Evolutionary conservation across 2,888 invertebrate genomes (phyloP).

Genomic region (Anthophora plumipes): DNA sequence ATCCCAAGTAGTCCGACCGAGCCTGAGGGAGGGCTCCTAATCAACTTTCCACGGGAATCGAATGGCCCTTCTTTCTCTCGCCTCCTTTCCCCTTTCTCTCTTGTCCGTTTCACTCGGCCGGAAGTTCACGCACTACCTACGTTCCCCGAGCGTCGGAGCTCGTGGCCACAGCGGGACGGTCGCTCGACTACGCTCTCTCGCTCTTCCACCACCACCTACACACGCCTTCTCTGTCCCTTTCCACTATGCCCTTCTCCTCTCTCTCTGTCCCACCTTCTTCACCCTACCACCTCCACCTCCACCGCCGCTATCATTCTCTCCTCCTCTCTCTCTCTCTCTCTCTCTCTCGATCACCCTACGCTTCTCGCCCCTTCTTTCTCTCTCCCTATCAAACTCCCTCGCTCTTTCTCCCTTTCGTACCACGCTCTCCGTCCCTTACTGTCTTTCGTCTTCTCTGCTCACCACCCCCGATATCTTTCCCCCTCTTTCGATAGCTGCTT

Average conservation of each 20-base stretch:
- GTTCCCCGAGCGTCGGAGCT: conserved; percentile 80
- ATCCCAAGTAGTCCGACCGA: conserved; percentile 24
- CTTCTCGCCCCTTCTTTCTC: conserved; percentile 7
- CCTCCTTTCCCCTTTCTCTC: conserved; percentile 55
- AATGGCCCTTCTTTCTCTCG: conserved; percentile 9
- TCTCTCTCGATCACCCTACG: neutral
- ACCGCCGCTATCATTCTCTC: conserved; percentile 22
- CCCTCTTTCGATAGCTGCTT: neutral
- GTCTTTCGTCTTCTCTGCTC: neutral
- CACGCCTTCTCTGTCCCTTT: conserved; percentile 34
- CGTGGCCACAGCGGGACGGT: conserved; percentile 84
- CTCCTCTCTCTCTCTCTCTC: conserved; percentile 23
- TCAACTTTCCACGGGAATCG: conserved; percentile 23
- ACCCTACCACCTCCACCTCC: conserved; percentile 16
- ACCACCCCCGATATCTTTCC: neutral
- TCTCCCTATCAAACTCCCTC: no score
- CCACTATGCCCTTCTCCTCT: conserved; percentile 10
- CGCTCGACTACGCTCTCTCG: conserved; percentile 83
- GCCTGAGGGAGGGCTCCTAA: conserved; percentile 41
- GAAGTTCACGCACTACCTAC: conserved; percentile 82
- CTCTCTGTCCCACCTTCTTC: conserved; percentile 30
- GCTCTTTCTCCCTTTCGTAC: conserved; percentile 8
- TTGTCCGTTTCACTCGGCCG: conserved; percentile 73
- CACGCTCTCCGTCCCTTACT: neutral
- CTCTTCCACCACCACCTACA: conserved; percentile 76